These are phyloP conservation scores for Passer domesticus DNA, from an alignment of 2,113 vertebrate species.

Conservation along the genomic window DNA sequence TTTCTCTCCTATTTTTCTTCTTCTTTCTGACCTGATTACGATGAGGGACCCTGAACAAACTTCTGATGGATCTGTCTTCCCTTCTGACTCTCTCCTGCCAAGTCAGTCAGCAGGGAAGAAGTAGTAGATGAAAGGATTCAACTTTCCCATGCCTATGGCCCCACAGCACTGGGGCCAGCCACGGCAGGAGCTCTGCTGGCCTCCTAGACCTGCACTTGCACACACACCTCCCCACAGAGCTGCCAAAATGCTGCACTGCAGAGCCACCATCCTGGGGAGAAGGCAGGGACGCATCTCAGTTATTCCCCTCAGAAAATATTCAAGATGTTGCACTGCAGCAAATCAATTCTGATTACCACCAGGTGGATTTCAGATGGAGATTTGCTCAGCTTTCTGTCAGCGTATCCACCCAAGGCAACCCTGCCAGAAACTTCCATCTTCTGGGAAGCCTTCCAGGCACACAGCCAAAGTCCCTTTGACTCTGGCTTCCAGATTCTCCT, in stretches of 20 bases:
- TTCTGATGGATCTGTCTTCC: not conserved
- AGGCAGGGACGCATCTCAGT: not conserved
- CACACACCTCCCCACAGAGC: not conserved
- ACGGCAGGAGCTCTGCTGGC: not conserved
- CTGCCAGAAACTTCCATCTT: not conserved
- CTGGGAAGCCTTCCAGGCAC: not conserved
- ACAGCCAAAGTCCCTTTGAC: not conserved
- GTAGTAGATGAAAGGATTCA: not conserved
- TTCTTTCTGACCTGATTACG: not conserved
- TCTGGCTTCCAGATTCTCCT: not conserved
- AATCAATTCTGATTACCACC: not conserved
- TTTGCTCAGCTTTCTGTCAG: not conserved
- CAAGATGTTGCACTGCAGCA: not conserved
- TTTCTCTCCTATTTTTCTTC: not conserved
- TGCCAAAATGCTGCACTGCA: not conserved
- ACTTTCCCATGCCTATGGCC: fast-evolving
- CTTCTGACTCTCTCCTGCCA: not conserved
- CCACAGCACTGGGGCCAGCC: fast-evolving
- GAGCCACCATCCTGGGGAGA: fast-evolving
- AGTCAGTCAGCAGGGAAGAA: not conserved
- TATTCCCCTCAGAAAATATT: not conserved
- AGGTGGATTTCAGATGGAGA: constrained; percentile 25
- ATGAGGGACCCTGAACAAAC: not conserved
- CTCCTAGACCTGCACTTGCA: not conserved
- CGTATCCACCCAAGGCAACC: not conserved